Percentiles rank a stretch among this genome's conserved stretches.
phyloP scores from a whole-genome alignment of 2,888 invertebrate species.

The Cerastis rubricosa region DNA sequence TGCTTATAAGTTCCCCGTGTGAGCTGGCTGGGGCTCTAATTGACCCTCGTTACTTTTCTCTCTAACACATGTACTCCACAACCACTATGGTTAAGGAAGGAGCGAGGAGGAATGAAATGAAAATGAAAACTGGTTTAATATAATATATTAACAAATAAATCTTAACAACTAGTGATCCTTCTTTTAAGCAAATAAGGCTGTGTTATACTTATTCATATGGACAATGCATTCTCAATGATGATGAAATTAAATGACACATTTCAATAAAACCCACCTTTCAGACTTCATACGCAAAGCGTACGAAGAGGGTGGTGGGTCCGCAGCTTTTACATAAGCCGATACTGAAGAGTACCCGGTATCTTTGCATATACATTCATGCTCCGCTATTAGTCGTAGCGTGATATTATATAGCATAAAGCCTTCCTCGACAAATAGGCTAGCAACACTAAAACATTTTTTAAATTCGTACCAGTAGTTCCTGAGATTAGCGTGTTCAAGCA shows the following conservation, averaged over 20 bases:
- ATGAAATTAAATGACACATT: too few relatives aligned
- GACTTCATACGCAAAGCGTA: too few relatives aligned
- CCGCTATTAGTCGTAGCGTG: too few relatives aligned
- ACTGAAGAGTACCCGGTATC: not conserved
- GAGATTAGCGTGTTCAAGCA: too few relatives aligned
- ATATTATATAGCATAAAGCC: too few relatives aligned
- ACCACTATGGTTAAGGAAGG: not conserved
- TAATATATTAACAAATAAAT: not conserved
- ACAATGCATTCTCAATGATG: not conserved
- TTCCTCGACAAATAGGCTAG: too few relatives aligned
- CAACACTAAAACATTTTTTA: too few relatives aligned
- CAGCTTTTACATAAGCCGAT: not conserved
- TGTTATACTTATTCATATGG: not conserved
- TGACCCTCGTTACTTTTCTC: conserved; percentile 3
- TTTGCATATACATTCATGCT: not conserved
- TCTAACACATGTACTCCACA: not conserved
- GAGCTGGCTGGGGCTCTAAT: conserved; percentile 17
- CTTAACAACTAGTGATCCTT: not conserved
- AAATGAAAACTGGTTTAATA: not conserved
- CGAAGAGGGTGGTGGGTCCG: not conserved
- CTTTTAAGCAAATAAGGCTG: not conserved
- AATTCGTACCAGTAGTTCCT: too few relatives aligned
- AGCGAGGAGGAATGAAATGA: not conserved
- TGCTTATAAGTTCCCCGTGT: not conserved
- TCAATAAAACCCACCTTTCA: too few relatives aligned